These are phyloP conservation scores for Fukomys damarensis DNA, from an alignment of 2,113 vertebrate species.

Conservation along the genomic window DNA sequence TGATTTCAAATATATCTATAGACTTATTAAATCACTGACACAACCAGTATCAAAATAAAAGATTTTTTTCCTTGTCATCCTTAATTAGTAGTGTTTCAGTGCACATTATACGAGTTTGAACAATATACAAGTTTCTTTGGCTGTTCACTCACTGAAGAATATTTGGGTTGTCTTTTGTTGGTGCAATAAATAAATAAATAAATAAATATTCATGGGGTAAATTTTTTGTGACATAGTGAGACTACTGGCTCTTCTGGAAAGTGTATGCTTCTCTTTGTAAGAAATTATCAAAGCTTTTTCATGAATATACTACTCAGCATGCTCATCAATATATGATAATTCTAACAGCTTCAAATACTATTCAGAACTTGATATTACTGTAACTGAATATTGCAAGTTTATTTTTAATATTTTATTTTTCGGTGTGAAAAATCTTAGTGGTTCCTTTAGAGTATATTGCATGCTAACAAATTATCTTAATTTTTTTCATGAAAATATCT, in stretches of 20 bases:
- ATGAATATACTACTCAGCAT: background rate
- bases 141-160: background rate
- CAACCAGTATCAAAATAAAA: background rate
- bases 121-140: background rate
- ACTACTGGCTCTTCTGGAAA: background rate
- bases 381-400: background rate
- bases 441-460: background rate
- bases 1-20: background rate
- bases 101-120: too few species aligned
- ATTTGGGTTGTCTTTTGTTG: background rate
- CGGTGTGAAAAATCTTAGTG: background rate
- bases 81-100: background rate
- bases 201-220: background rate
- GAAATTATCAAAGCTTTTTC: background rate
- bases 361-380: background rate
- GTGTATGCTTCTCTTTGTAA: background rate
- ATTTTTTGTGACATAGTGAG: background rate
- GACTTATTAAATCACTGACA: background rate
- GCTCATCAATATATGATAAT: background rate
- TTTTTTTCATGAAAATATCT: slow-evolving; percentile 7
- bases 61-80: background rate
- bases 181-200: background rate
- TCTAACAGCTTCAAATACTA: background rate
- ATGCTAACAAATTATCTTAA: background rate
- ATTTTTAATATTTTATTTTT: background rate